Base-by-base conservation (phyloP, 2,888 invertebrate species). In the Apomyelois bistriatella region DNA sequence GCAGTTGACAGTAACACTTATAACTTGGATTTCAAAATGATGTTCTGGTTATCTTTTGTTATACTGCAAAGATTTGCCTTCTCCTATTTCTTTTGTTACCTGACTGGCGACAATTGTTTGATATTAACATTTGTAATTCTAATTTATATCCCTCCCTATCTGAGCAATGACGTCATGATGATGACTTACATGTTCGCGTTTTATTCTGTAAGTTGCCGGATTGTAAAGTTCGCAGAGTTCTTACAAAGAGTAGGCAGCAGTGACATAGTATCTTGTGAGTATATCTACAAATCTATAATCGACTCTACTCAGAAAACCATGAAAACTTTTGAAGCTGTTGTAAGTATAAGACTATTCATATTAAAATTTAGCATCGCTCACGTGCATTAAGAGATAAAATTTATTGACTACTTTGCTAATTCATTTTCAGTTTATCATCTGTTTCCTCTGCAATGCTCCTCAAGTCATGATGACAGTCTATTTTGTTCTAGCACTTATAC, bases 311-410 rank as follows among this genome's bases (percentile, higher is more conserved):
- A 52, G 15, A 43, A 51, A 10, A 41, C 41, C 13, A 54, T 52
- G 57, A 53, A 50, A 10, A 36, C 47, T 22, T 54, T 54, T 28
- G 51, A 52, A 47, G 47, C 32, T 32, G 5, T 54, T 42, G 55
- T 56, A 40, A 57, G 53, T 56, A 36, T 38, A 9, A 54, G 0
- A 28, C 28, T 32, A 9, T 32, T 32, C 10, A 4, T 7, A 9
- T 32, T 28, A 7, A 9, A 32, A 32, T 9, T 32, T 9, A 4
- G 7, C 32, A 6, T 7, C 10, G 7, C 5, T 32, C 5, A 22
- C 22, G 22, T 22, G 22, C 2, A 22, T 3, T 22, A 22, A 22
- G 22, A 22, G 5, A 22, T 22, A 22, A 22, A 5, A 3, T 22
- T 22, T 22, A 3, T 22, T 22, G 22, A 22, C 22, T 22, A 2